Conservation (phyloP, 2,888 invertebrate genomes). For the Hirtodrosophila alboralis region DNA sequence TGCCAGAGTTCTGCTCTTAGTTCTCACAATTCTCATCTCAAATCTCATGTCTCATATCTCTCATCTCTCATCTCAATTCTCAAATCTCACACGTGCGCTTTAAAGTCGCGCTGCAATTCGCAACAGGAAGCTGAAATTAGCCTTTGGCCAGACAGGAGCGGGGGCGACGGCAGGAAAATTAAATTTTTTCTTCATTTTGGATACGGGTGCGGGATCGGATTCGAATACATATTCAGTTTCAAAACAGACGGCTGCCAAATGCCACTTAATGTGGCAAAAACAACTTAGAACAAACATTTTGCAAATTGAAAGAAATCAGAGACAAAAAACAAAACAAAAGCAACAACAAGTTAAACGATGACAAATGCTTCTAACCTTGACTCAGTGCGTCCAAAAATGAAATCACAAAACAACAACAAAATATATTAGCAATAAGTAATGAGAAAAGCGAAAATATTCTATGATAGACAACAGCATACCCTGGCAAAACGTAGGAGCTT, state of each 20-base stretch:
- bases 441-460: neutral
- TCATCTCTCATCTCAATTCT: no score
- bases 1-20: slow-evolving; percentile 17
- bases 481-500: no score
- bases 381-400: slow-evolving; percentile 41
- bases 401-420: slow-evolving; percentile 23
- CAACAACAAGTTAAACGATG: slow-evolving; percentile 62
- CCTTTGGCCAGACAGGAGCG: slow-evolving; percentile 1
- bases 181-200: no score
- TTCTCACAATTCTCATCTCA: slow-evolving; percentile 6
- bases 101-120: slow-evolving; percentile 7
- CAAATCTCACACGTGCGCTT: slow-evolving; percentile 23
- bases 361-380: slow-evolving; percentile 73
- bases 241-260: slow-evolving; percentile 45
- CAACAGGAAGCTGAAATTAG: slow-evolving; percentile 68
- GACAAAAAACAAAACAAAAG: slow-evolving; percentile 25
- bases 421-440: slow-evolving; percentile 18
- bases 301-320: slow-evolving; percentile 74
- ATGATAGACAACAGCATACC: slow-evolving; percentile 12
- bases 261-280: slow-evolving; percentile 61
- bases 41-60: slow-evolving; percentile 7
- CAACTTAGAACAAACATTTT: slow-evolving; percentile 66
- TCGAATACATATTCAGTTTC: no score
- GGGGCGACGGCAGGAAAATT: neutral
- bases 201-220: no score